Conservation (phyloP, 2,113 vertebrate genomes). For the Rostratula benghalensis region DNA sequence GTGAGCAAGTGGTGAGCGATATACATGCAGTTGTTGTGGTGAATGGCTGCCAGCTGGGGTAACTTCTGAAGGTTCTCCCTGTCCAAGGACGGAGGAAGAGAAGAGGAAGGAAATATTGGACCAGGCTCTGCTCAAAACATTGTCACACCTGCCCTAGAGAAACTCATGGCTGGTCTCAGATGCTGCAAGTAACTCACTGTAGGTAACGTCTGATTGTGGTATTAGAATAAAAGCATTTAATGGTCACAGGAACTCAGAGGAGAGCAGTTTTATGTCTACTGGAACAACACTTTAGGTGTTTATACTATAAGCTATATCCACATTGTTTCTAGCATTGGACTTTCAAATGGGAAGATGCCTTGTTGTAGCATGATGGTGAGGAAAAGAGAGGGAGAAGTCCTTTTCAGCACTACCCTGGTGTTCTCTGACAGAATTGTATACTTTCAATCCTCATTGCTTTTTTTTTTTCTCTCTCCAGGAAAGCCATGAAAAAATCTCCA, state of each 20-base stretch:
- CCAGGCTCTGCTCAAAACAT: neutral
- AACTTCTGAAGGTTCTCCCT: slow-evolving; percentile 96
- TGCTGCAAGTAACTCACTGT: neutral
- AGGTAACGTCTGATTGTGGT: neutral
- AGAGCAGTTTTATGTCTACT: too few relatives aligned
- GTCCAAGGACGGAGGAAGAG: neutral
- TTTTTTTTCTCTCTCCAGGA: neutral
- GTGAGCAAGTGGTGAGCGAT: slow-evolving; percentile 94
- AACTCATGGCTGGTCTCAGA: fast-evolving
- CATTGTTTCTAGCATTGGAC: neutral
- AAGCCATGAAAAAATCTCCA: neutral
- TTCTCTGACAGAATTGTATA: neutral
- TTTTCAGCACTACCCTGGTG: neutral
- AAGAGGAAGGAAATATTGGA: neutral
- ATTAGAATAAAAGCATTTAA: neutral
- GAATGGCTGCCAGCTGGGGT: slow-evolving; percentile 94
- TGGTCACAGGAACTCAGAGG: neutral
- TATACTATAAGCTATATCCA: neutral
- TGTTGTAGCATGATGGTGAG: neutral
- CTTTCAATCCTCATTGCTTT: neutral
- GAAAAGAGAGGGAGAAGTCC: neutral
- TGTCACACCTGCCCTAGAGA: fast-evolving
- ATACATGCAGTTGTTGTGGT: slow-evolving; percentile 99
- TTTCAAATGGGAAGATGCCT: neutral
- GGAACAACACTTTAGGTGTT: neutral